Conservation (phyloP, 2,797 vertebrate genomes). For the Margarornis squamiger region DNA sequence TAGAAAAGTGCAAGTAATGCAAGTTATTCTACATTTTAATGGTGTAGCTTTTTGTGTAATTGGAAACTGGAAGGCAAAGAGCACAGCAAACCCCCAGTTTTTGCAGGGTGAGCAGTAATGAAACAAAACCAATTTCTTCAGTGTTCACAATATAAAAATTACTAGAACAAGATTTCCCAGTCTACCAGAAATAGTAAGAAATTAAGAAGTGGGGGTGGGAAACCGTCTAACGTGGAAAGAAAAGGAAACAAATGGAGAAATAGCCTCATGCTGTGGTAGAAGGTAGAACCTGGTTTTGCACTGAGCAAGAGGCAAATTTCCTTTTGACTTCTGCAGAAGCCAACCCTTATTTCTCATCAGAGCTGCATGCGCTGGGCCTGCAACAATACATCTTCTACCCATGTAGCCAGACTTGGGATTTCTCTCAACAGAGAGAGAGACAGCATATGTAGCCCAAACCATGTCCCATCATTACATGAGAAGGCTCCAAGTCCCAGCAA, state of each 20-base stretch:
- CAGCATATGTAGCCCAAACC: neutral
- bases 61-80: conserved; percentile 3
- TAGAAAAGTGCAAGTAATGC: neutral
- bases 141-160: neutral
- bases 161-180: neutral
- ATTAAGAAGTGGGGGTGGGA: neutral
- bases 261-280: conserved; percentile 38
- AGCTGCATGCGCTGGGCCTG: neutral
- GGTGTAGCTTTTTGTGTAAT: neutral
- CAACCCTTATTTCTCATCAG: neutral
- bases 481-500: neutral
- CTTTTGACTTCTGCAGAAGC: neutral
- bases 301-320: neutral
- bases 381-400: neutral
- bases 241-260: conserved; percentile 28
- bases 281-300: conserved; percentile 32
- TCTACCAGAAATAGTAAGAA: conserved; percentile 11
- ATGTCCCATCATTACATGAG: neutral
- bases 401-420: accelerated
- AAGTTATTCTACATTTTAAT: conserved; percentile 1
- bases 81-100: neutral
- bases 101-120: neutral
- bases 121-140: neutral
- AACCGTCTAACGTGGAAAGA: neutral
- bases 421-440: neutral